Evolutionary conservation across 2,888 invertebrate species (phyloP).

Genomic region (Ormyrus thymus): DNA sequence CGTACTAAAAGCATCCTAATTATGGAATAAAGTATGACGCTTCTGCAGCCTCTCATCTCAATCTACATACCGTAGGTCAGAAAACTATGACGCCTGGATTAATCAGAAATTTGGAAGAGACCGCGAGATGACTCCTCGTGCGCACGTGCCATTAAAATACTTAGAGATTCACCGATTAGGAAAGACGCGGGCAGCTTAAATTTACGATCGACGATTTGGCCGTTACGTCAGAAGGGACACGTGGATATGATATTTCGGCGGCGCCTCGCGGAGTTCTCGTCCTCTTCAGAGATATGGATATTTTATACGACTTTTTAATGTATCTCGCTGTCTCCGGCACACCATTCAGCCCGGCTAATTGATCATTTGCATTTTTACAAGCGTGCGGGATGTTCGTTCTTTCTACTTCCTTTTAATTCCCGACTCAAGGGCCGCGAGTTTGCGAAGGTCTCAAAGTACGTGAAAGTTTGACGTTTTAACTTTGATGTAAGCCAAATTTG

Average conservation of each 20-base stretch:
- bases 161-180: conserved; percentile 44
- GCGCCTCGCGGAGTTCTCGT: background rate
- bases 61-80: too few relatives aligned
- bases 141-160: conserved; percentile 20
- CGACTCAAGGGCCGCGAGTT: conserved; percentile 12
- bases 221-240: conserved; percentile 9
- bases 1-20: too few relatives aligned
- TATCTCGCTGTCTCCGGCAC: background rate
- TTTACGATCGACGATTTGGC: conserved; percentile 36
- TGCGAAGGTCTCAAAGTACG: background rate
- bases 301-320: conserved; percentile 28
- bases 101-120: too few relatives aligned
- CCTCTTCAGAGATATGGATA: conserved; percentile 33
- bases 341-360: conserved; percentile 15
- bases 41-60: too few relatives aligned
- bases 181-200: conserved; percentile 33
- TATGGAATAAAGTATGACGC: too few relatives aligned
- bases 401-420: conserved; percentile 1
- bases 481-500: too few relatives aligned
- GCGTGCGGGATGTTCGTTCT: background rate
- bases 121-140: background rate
- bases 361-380: conserved; percentile 19
- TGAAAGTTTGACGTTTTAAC: too few relatives aligned
- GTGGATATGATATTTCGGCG: conserved; percentile 5
- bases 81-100: too few relatives aligned